phyloP scores from a whole-genome alignment of 92 coral and sea anemone genomes.

The Zoanthus solanderi region DNA sequence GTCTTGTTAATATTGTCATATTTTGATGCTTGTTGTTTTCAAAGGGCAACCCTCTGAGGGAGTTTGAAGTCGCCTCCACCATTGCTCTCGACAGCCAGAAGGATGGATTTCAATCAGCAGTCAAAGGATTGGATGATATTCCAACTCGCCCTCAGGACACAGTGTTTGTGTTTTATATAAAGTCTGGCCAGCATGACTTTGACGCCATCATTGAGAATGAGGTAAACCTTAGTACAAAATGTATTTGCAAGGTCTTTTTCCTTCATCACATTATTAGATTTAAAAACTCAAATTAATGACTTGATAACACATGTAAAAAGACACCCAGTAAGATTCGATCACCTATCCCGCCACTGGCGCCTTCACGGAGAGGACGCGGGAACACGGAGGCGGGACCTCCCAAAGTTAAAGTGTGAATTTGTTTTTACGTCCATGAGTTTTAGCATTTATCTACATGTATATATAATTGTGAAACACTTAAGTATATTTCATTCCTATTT shows the following conservation, averaged over 20 bases:
- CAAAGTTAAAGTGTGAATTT: no score
- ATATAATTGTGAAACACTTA: neutral
- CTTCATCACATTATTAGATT: neutral
- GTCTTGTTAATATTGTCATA: neutral
- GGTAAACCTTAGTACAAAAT: conserved; percentile 23
- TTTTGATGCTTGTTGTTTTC: neutral
- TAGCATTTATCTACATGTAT: no score
- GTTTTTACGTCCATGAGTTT: no score
- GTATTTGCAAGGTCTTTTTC: neutral
- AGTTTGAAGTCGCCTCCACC: conserved; percentile 81
- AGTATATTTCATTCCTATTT: neutral
- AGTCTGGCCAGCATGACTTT: conserved; percentile 86
- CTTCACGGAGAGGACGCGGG: no score
- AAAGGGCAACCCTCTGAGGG: conserved; percentile 80
- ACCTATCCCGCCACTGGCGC: no score
- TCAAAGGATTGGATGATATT: conserved; percentile 79
- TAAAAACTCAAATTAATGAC: neutral
- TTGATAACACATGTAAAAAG: neutral
- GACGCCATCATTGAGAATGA: conserved; percentile 83
- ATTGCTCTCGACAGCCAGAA: conserved; percentile 68
- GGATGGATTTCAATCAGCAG: conserved; percentile 77
- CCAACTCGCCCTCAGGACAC: conserved; percentile 95
- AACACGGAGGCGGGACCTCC: no score
- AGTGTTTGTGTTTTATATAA: conserved; percentile 91
- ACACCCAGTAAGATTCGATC: no score